Evolutionary conservation across 1,140 invertebrate genomes (phyloP), one percentile per base, ranked within the genome.

Genomic region (Sycophaga agraensis): DNA sequence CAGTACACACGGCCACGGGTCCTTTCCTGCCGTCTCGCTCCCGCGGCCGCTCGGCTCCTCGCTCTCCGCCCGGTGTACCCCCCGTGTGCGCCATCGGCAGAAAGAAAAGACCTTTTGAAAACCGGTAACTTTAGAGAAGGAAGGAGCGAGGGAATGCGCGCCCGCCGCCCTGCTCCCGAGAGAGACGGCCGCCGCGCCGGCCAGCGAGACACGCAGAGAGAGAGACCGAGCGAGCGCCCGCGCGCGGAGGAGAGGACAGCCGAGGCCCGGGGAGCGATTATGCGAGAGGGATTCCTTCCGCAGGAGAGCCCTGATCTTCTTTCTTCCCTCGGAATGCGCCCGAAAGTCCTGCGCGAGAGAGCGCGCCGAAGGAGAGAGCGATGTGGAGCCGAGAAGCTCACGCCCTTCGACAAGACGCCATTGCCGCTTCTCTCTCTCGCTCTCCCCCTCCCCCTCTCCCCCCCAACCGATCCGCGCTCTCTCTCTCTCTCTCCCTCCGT

Each of bases 111-210:
- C 28, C 53, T 63, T 63, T 53, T 57, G 54, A 57, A 63, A 63
- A 63, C 61, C 61, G 54, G 61, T 63, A 63, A 63, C 61, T 51
- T 61, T 59, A 54, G 63, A 60, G 43, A 46, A 54, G 63, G 51
- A 59, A 31, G 45, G 45, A 57, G 28, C 37, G 50, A 56, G 56
- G 24, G 51, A 37, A 54, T 42, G 59, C 37, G 45, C 37, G 51
- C 53, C 28, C 37, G 45, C 43, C 31, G 37, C 46, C 21, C 26
- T 11, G 28, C 5, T 43, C 14, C 28, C 28, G 28, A 37, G 34
- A 50, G 54, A 26, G 22, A 58, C 21, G n/a, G 48, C 22, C 28
- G 34, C 45, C 16, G 26, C 12, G 34, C 6, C 42, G 16, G 50
- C 24, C 16, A 28, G 35, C 37, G 49, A 26, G 22, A 53, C 22